These are phyloP conservation scores for Benthosema pterotum DNA, from an alignment of 2,797 vertebrate species.

Conservation along the genomic window DNA sequence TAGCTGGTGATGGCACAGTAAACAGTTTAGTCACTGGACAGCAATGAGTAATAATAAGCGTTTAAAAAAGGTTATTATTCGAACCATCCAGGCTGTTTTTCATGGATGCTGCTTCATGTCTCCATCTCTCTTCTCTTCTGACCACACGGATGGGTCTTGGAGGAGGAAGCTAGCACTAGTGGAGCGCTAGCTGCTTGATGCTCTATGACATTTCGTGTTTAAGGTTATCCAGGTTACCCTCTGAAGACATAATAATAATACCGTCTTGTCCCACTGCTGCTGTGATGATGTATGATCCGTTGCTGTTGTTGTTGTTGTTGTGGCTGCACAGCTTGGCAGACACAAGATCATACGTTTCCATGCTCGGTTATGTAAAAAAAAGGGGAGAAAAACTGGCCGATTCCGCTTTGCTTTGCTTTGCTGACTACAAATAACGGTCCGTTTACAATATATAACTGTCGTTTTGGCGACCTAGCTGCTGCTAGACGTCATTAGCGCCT, in stretches of 20 bases:
- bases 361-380: constrained; percentile 57
- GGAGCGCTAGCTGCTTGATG: constrained; percentile 70
- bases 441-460: constrained; percentile 45
- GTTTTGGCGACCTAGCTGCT: constrained; percentile 45
- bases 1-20: constrained; percentile 51
- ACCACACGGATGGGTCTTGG: no score
- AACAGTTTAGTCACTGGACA: constrained; percentile 47
- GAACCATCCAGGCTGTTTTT: constrained; percentile 69
- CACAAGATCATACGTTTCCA: constrained; percentile 54
- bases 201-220: constrained; percentile 77
- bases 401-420: constrained; percentile 45
- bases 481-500: constrained; percentile 56
- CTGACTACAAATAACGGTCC: constrained; percentile 49
- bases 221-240: constrained; percentile 81
- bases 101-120: constrained; percentile 55
- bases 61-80: not conserved
- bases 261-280: constrained; percentile 47
- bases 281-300: constrained; percentile 52
- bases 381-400: not conserved
- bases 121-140: constrained; percentile 73
- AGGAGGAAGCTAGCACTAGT: no score
- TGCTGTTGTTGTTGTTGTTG: no score
- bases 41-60: constrained; percentile 30
- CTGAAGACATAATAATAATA: constrained; percentile 62
- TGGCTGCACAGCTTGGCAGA: constrained; percentile 46